phyloP scores from a whole-genome alignment of 1,140 invertebrate species.

The Spodoptera frugiperda region DNA sequence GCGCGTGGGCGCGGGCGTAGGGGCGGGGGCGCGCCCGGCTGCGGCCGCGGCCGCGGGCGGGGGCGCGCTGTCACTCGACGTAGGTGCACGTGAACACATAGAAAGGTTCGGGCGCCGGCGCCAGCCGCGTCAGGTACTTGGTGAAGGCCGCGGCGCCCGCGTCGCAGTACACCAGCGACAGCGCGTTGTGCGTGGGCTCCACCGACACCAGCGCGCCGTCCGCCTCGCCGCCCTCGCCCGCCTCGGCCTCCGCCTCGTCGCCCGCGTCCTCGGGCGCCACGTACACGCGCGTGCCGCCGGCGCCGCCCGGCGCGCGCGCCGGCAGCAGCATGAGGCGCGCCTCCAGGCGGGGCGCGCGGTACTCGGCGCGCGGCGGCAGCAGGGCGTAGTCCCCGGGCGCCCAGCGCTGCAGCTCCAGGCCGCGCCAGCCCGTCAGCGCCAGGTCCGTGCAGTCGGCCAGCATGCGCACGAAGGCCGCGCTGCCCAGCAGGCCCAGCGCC shows the following conservation, averaged over 20 bases:
- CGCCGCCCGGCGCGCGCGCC: conserved; percentile 81
- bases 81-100: conserved; percentile 87
- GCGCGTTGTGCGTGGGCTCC: conserved; percentile 87
- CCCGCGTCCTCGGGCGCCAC: conserved; percentile 83
- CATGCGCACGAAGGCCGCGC: conserved; percentile 86
- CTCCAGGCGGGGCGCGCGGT: conserved; percentile 86
- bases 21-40: no score
- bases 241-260: conserved; percentile 60
- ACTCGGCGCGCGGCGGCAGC: conserved; percentile 80
- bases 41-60: no score
- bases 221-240: conserved; percentile 50
- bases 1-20: no score
- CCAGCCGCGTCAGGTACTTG: conserved; percentile 88
- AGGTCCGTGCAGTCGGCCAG: conserved; percentile 89
- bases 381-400: conserved; percentile 88
- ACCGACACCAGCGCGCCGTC: conserved; percentile 81
- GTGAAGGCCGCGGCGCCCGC: conserved; percentile 88
- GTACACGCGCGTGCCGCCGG: conserved; percentile 85
- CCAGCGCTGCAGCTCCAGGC: conserved; percentile 90
- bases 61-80: conserved; percentile 68
- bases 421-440: conserved; percentile 78
- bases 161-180: conserved; percentile 90
- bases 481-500: conserved; percentile 83
- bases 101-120: conserved; percentile 72
- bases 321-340: conserved; percentile 81